Evolutionary conservation across 2,888 invertebrate species (phyloP), one percentile per base, ranked within the genome.

Genomic region (Tetanocera ferruginea): DNA sequence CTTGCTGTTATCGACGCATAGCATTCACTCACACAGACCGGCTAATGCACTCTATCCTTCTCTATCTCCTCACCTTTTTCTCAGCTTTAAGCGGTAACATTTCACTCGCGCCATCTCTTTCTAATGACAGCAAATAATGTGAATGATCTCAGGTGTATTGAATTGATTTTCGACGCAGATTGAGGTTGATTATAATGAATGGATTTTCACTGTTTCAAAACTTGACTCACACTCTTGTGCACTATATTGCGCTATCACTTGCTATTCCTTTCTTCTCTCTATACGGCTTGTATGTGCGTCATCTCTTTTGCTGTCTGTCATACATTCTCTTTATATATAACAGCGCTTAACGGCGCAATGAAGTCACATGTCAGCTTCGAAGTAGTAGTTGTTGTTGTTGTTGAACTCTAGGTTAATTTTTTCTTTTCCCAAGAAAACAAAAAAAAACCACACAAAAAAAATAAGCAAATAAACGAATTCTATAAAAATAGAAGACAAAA

Each of bases 141-240:
- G 75, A 75, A 75, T 67, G 37, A 75, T 75, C 66, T 75, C 75
- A 75, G 75, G 75, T 75, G 75, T 66, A 67, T 75, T 66, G 55
- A 66, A 66, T 75, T 75, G 75, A 75, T 75, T 75, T 55, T 66
- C 25, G 34, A 75, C 31, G 51, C 31, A 55, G 57, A 67, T 75
- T 67, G 67, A 75, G 75, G 75, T 75, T 75, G 67, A 75, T 75
- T 75, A 67, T 52, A 67, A 75, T 55, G 52, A 75, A 75, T 75
- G 67, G 55, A 64, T 74, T 62, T 74, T 62, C 49, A 19, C 23
- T 64, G 55, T 43, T 8, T 31, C 19, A 17, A n/a, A 11, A n/a
- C 49, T 51, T 69, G 23, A 14, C 19, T 51, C 14, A 17, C 51
- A 17, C 49, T 52, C 8, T 69, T 23, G 17, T 64, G 3, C 11